Conservation (phyloP, 1,140 invertebrate genomes). For the Berghia stephanieae region DNA sequence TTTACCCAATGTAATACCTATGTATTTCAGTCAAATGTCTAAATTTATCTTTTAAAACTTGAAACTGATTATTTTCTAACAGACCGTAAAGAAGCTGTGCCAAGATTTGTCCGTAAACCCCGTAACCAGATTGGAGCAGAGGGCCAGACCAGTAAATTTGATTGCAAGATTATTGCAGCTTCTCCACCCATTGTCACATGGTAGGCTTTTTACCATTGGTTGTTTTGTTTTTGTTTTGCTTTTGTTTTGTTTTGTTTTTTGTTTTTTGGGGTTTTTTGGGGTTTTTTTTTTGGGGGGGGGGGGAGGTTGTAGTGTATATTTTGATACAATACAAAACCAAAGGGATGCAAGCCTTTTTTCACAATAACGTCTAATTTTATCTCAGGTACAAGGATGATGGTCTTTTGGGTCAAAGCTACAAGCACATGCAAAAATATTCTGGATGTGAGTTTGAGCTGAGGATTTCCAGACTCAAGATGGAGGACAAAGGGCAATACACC, state of each 20-base stretch:
- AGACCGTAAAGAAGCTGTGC: conserved; percentile 96
- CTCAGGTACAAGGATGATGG: conserved; percentile 54
- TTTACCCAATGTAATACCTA: not conserved
- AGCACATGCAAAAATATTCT: conserved; percentile 98
- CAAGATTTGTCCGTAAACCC: conserved; percentile 96
- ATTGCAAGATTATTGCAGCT: conserved; percentile 93
- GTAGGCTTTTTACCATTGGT: conserved; percentile 66
- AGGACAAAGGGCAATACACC: conserved; percentile 97
- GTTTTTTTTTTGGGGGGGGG: no score
- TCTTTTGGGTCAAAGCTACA: conserved; percentile 92
- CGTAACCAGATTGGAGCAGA: conserved; percentile 95
- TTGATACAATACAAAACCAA: no score
- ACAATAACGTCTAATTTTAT: not conserved
- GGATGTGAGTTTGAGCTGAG: conserved; percentile 97
- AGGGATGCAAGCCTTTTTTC: not conserved
- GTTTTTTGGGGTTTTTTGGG: not conserved
- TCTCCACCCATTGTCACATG: conserved; percentile 94
- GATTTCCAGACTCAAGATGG: conserved; percentile 93
- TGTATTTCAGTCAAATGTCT: conserved; percentile 3
- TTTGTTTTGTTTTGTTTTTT: not conserved
- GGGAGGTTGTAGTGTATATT: no score
- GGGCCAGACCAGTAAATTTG: conserved; percentile 96
- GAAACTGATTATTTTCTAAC: no score
- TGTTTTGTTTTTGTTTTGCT: not conserved
- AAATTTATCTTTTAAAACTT: conserved; percentile 5